phyloP scores from a whole-genome alignment of 2,113 vertebrate species.

The Hydrolagus affinis region DNA sequence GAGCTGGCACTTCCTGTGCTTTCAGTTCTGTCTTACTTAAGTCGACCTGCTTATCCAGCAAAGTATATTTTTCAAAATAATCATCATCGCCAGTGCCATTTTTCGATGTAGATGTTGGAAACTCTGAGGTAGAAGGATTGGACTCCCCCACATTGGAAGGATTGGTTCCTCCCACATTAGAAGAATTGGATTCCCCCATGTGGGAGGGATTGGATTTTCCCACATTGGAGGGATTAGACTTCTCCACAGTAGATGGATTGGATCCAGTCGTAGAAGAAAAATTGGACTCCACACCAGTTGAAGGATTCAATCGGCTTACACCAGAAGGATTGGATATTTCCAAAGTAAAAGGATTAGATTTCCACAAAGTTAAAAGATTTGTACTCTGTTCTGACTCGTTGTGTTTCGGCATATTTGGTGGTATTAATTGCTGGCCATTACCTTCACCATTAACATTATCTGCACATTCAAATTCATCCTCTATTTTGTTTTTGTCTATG shows the following conservation, averaged over 20 bases:
- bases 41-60: conserved; percentile 67
- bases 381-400: neutral
- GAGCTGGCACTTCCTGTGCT: conserved; percentile 41
- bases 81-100: conserved; percentile 59
- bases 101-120: conserved; percentile 36
- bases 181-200: neutral
- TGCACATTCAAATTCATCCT: conserved; percentile 28
- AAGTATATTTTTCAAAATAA: conserved; percentile 86
- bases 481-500: conserved; percentile 50
- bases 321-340: neutral
- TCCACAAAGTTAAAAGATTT: neutral
- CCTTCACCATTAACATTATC: neutral
- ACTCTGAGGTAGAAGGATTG: conserved; percentile 32
- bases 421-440: neutral
- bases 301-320: neutral
- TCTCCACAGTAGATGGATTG: neutral
- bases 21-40: conserved; percentile 39
- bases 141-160: neutral
- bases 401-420: neutral
- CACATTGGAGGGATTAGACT: neutral
- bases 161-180: neutral
- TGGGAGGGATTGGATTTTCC: neutral
- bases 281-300: neutral
- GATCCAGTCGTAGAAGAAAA: neutral
- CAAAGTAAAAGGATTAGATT: neutral